Evolutionary conservation across 2,113 vertebrate genomes (phyloP).

Genomic region (Nestor notabilis): DNA sequence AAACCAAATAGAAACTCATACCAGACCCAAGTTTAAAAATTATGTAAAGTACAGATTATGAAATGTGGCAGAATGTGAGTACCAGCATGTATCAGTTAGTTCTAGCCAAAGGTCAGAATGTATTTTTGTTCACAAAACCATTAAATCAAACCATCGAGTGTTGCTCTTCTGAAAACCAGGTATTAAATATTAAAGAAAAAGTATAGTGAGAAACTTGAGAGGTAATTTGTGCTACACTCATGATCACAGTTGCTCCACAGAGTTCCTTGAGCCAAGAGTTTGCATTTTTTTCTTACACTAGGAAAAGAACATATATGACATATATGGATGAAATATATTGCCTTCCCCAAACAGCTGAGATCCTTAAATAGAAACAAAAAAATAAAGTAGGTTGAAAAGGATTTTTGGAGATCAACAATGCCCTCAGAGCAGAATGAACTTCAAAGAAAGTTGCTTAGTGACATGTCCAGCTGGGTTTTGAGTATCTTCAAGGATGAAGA

Average conservation of each 20-base stretch:
- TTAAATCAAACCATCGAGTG: neutral
- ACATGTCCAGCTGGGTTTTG: neutral
- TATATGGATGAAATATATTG: neutral
- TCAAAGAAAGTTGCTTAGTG: fast-evolving
- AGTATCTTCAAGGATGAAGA: neutral
- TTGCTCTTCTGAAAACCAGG: neutral
- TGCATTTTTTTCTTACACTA: neutral
- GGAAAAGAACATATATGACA: neutral
- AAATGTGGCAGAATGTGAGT: neutral
- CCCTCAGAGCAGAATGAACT: neutral
- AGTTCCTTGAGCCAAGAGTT: neutral
- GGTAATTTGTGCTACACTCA: neutral
- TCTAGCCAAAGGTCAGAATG: neutral
- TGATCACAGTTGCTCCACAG: neutral
- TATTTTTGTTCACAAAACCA: neutral
- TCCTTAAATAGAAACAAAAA: neutral
- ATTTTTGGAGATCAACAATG: neutral
- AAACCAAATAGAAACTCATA: neutral
- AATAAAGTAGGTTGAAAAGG: neutral
- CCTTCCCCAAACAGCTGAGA: neutral
- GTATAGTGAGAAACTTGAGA: neutral
- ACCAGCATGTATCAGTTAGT: neutral
- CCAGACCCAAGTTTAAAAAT: neutral
- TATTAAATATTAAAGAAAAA: neutral
- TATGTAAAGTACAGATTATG: neutral